phyloP scores from a whole-genome alignment of 2,797 vertebrate species.

The Cryptoblepharus egeriae region DNA sequence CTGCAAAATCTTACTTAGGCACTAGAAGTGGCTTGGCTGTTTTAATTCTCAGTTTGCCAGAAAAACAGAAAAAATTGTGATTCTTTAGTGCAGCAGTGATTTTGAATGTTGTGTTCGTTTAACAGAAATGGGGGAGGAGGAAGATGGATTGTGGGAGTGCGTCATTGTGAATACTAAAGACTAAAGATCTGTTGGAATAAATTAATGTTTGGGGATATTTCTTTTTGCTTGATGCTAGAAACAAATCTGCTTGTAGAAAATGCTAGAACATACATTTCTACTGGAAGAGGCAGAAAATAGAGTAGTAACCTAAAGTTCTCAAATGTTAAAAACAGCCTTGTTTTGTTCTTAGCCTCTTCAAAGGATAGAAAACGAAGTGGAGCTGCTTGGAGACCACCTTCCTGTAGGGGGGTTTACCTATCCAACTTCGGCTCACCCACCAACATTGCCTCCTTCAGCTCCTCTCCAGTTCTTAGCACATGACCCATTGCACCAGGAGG shows the following conservation, averaged over 20 bases:
- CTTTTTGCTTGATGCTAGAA: background rate
- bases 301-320: background rate
- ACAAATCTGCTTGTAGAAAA: background rate
- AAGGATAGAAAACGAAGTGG: slow-evolving; percentile 97
- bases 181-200: background rate
- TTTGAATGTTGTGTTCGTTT: background rate
- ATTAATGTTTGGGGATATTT: background rate
- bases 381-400: slow-evolving; percentile 93
- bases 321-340: slow-evolving; percentile 2
- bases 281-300: background rate
- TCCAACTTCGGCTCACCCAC: slow-evolving; percentile 85
- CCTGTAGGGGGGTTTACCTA: slow-evolving; percentile 92
- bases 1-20: background rate
- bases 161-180: no score
- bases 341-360: slow-evolving; percentile 88
- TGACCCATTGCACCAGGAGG: slow-evolving; percentile 93
- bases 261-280: background rate
- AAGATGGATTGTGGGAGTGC: background rate
- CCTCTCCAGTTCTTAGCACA: slow-evolving; percentile 94
- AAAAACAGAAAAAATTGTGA: slow-evolving; percentile 23
- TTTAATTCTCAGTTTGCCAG: slow-evolving; percentile 29
- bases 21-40: background rate
- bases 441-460: slow-evolving; percentile 88
- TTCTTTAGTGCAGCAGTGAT: background rate
- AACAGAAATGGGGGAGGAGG: background rate